Conservation (phyloP, 2,797 vertebrate species). For the Helostoma temminkii region DNA sequence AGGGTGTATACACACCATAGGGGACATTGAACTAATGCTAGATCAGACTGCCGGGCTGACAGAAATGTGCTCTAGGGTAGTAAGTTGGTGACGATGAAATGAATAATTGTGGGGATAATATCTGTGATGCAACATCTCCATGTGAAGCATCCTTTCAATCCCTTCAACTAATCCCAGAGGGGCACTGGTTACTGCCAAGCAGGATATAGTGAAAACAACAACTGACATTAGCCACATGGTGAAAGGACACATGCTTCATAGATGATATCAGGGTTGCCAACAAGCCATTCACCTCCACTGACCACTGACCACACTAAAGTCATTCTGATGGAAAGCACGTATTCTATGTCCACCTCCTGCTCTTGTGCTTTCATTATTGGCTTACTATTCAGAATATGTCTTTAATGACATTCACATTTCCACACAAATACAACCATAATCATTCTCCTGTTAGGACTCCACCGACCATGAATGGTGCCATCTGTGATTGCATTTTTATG, state of each 20-base stretch:
- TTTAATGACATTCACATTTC: conserved; percentile 58
- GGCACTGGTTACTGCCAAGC: conserved; percentile 48
- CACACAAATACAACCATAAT: conserved; percentile 61
- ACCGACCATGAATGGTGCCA: conserved; percentile 45
- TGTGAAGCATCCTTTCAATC: conserved; percentile 37
- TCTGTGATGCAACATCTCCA: conserved; percentile 25
- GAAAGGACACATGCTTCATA: conserved; percentile 37
- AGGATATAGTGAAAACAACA: conserved; percentile 53
- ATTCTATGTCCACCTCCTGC: conserved; percentile 4
- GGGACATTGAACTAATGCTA: conserved; percentile 36
- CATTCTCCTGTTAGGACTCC: conserved; percentile 23
- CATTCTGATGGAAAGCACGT: conserved; percentile 36
- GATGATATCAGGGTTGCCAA: conserved; percentile 24
- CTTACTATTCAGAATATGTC: conserved; percentile 23
- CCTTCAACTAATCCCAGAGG: conserved; percentile 43
- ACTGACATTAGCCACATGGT: conserved; percentile 30
- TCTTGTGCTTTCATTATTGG: conserved; percentile 10
- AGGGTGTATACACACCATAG: conserved; percentile 32
- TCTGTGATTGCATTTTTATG: conserved; percentile 47
- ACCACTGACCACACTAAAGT: conserved; percentile 23
- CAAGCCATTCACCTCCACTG: conserved; percentile 23
- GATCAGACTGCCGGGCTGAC: conserved; percentile 11
- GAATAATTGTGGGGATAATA: too few species aligned
- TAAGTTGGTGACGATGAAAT: too few species aligned
- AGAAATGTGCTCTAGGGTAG: too few species aligned